These are phyloP conservation scores for Malurus splendens DNA, from an alignment of 2,797 vertebrate species.

Conservation along the genomic window DNA sequence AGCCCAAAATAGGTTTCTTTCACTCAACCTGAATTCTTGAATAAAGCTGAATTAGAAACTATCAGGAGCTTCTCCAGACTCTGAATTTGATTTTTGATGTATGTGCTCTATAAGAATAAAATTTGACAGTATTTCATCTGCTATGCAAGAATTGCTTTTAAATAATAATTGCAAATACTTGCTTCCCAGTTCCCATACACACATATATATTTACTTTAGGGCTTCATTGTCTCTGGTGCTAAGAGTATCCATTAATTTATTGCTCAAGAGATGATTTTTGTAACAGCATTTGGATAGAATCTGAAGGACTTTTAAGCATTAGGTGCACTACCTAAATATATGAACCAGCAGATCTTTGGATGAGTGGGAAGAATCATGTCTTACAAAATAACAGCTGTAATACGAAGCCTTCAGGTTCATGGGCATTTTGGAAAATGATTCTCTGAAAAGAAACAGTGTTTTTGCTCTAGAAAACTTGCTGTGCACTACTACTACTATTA, in stretches of 20 bases:
- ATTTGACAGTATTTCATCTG: background rate
- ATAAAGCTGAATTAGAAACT: background rate
- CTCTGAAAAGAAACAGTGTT: background rate
- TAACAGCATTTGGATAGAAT: background rate
- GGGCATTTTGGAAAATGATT: background rate
- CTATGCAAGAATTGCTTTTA: background rate
- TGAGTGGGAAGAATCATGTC: background rate
- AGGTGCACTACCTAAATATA: background rate
- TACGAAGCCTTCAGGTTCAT: background rate
- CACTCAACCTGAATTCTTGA: background rate
- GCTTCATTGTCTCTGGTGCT: background rate
- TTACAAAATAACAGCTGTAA: background rate
- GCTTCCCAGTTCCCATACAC: background rate
- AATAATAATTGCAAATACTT: background rate
- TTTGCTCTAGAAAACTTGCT: background rate
- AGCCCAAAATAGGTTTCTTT: background rate
- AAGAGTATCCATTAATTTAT: background rate
- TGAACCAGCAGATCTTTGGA: background rate
- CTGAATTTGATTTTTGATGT: background rate
- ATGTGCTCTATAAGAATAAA: background rate
- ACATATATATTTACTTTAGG: background rate
- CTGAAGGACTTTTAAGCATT: slow-evolving; percentile 15
- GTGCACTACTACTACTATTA: background rate
- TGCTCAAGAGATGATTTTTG: slow-evolving; percentile 34
- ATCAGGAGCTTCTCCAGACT: background rate